A percentile compares a stretch with the other conserved stretches of the same genome.
Evolutionary conservation across 2,113 vertebrate genomes (phyloP).

Genomic region (Chinchilla lanigera): DNA sequence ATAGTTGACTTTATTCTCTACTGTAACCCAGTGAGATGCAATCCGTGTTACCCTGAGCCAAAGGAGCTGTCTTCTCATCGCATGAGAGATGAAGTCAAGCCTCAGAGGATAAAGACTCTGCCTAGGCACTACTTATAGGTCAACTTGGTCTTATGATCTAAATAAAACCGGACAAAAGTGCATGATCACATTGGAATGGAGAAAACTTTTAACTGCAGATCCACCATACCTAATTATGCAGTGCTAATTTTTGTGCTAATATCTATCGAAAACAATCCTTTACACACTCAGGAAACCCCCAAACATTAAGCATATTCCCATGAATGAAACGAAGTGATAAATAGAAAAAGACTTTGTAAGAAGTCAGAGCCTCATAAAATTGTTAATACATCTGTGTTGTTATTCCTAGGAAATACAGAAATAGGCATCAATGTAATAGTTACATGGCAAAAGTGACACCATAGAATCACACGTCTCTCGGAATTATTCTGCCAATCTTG

Average conservation of each 20-base stretch:
- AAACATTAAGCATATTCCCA: neutral
- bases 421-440: neutral
- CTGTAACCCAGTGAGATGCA: neutral
- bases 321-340: conserved; percentile 36
- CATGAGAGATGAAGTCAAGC: neutral
- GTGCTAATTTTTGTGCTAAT: conserved; percentile 26
- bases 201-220: neutral
- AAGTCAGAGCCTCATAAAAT: neutral
- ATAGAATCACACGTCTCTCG: neutral
- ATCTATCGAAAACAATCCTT: conserved; percentile 35
- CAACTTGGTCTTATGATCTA: neutral
- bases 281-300: neutral
- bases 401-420: conserved; percentile 25
- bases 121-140: neutral
- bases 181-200: neutral
- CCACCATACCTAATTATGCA: conserved; percentile 38
- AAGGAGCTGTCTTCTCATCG: neutral
- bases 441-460: neutral
- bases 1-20: neutral
- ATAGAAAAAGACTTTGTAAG: neutral
- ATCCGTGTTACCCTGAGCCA: neutral
- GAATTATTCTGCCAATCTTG: neutral
- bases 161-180: conserved; percentile 2
- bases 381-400: neutral
- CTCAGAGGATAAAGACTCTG: neutral